Percentiles rank a stretch among this genome's conserved stretches.
Evolutionary conservation across 2,797 vertebrate species (phyloP).

Genomic region (Chelmon rostratus): DNA sequence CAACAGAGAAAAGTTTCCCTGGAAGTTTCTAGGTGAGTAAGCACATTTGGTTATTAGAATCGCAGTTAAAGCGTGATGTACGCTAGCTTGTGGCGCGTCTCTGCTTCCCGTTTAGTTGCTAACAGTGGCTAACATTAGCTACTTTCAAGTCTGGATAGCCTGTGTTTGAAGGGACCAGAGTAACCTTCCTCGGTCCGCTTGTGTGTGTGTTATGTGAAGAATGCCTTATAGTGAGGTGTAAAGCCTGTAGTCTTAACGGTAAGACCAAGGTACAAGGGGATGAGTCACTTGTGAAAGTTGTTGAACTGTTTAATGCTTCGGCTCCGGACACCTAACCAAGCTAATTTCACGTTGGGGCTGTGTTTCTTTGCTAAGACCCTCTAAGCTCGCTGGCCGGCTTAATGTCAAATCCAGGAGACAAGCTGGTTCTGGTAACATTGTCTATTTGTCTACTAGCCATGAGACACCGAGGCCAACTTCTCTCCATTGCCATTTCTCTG

Average conservation of each 20-base stretch:
- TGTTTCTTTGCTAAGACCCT: slow-evolving; percentile 41
- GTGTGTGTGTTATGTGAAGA: neutral
- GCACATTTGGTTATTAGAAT: accelerated
- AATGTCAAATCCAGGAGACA: slow-evolving; percentile 20
- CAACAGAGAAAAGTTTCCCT: slow-evolving; percentile 14
- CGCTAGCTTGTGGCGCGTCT: slow-evolving; percentile 61
- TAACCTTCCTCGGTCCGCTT: neutral
- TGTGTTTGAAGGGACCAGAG: neutral
- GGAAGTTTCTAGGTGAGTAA: slow-evolving; percentile 69
- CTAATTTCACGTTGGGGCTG: slow-evolving; percentile 9
- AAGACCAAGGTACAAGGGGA: accelerated
- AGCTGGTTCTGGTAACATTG: slow-evolving; percentile 9
- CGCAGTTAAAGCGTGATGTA: slow-evolving; percentile 26
- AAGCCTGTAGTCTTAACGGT: neutral
- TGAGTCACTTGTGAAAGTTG: slow-evolving; percentile 52
- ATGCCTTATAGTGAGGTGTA: no score
- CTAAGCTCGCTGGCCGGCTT: slow-evolving; percentile 29
- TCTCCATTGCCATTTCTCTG: neutral
- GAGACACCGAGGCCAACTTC: neutral
- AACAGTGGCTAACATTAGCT: slow-evolving; percentile 75
- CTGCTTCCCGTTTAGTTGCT: slow-evolving; percentile 52
- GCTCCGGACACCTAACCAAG: neutral
- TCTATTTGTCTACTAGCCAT: neutral
- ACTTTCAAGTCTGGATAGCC: slow-evolving; percentile 25
- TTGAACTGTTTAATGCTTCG: slow-evolving; percentile 31